These are phyloP conservation scores for Calcarius lapponicus DNA, from an alignment of 2,797 vertebrate species.

Conservation along the genomic window DNA sequence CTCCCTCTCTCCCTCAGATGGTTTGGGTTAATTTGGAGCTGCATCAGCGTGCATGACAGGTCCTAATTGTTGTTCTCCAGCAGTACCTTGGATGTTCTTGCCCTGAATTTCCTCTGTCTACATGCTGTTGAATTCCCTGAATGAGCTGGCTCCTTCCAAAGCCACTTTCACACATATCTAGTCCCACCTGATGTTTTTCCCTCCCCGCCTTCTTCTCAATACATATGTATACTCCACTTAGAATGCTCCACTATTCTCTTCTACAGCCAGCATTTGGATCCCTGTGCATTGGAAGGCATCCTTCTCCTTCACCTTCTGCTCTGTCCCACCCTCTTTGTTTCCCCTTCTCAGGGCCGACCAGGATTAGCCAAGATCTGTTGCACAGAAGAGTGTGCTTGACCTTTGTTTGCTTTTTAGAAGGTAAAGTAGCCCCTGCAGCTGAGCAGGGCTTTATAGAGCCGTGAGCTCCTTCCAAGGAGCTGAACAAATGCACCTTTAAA, in stretches of 20 bases:
- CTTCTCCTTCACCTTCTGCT: not conserved
- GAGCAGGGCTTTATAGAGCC: not conserved
- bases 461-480: not conserved
- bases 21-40: slow-evolving; percentile 10
- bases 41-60: not conserved
- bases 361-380: not conserved
- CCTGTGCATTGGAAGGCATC: not conserved
- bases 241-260: not conserved
- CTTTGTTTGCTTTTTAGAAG: not conserved
- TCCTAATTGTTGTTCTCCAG: not conserved
- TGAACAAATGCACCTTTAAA: not conserved
- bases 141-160: not conserved
- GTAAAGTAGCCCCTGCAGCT: not conserved
- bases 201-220: not conserved
- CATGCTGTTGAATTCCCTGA: not conserved
- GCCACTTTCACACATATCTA: not conserved
- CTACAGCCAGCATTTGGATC: not conserved
- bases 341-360: not conserved
- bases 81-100: not conserved
- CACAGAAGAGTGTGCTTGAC: not conserved
- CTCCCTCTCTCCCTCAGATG: not conserved
- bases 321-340: not conserved
- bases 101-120: not conserved
- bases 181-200: not conserved
- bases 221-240: not conserved